Evolutionary conservation across 2,888 invertebrate species (phyloP).

Genomic region (Ichneumoninae sp.): DNA sequence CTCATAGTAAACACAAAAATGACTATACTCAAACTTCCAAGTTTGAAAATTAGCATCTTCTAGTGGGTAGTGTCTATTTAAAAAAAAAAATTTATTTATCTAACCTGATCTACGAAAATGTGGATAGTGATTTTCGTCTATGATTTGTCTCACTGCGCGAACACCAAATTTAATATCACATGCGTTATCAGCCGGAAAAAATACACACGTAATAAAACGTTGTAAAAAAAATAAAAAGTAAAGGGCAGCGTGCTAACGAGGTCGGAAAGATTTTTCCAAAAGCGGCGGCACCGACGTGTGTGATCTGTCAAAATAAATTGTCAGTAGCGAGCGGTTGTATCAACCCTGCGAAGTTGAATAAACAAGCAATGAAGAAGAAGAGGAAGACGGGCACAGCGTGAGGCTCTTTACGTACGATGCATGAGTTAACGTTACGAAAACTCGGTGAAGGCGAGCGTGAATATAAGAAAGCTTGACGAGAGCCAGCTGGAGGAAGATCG

Average conservation of each 20-base stretch:
- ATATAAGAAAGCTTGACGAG: slow-evolving; percentile 70
- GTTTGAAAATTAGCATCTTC: background rate
- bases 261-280: slow-evolving; percentile 43
- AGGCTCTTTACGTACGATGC: slow-evolving; percentile 62
- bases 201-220: slow-evolving; percentile 25
- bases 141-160: background rate
- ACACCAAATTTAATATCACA: background rate
- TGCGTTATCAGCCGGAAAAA: slow-evolving; percentile 3
- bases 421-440: slow-evolving; percentile 55
- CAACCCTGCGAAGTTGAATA: slow-evolving; percentile 72
- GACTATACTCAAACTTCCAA: no score
- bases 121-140: background rate
- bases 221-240: background rate
- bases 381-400: slow-evolving; percentile 3
- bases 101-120: no score
- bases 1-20: no score
- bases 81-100: no score
- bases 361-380: slow-evolving; percentile 67
- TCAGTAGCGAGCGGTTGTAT: slow-evolving; percentile 72
- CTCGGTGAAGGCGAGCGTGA: slow-evolving; percentile 52
- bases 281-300: slow-evolving; percentile 57
- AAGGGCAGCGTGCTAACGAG: slow-evolving; percentile 27
- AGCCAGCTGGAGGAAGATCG: slow-evolving; percentile 71
- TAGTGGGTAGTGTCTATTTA: background rate
- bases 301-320: slow-evolving; percentile 75